phyloP scores from a whole-genome alignment of 2,888 invertebrate species.

The Rhorus exstirpatorius region DNA sequence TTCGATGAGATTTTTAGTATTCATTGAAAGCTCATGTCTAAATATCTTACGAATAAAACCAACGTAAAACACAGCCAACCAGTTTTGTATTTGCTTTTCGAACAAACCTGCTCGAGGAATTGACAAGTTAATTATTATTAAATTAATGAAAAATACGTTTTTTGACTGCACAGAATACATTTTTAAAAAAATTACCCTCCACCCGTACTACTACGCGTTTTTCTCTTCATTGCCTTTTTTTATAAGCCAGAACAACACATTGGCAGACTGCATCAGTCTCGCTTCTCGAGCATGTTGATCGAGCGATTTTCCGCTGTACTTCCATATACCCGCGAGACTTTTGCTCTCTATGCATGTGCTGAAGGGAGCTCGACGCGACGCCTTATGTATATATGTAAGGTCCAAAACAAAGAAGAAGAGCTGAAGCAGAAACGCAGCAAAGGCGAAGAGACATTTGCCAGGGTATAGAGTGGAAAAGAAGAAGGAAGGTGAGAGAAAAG shows the following conservation, averaged over 20 bases:
- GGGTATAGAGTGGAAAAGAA: conserved; percentile 12
- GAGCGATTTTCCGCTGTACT: conserved; percentile 16
- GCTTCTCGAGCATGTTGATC: neutral
- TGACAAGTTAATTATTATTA: too few species aligned
- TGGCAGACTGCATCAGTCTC: neutral
- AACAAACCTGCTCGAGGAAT: too few species aligned
- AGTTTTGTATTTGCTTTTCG: too few species aligned
- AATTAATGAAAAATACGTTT: too few species aligned
- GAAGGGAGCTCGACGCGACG: conserved; percentile 21
- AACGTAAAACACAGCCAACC: too few species aligned
- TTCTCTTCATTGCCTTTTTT: neutral
- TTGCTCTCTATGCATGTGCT: conserved; percentile 11
- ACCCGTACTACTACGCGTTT: neutral
- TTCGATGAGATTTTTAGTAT: too few species aligned
- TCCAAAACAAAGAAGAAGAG: conserved; percentile 25
- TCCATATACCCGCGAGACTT: neutral
- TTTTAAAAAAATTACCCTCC: neutral
- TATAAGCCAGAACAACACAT: neutral
- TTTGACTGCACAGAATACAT: too few species aligned
- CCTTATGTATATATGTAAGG: conserved; percentile 58
- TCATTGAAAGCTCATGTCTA: too few species aligned
- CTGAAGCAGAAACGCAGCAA: conserved; percentile 6
- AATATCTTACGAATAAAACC: too few species aligned
- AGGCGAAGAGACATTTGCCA: conserved; percentile 29
- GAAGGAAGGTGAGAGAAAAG: conserved; percentile 47